Evolutionary conservation across 2,888 invertebrate genomes (phyloP).

Genomic region (Diarsia dahlii): DNA sequence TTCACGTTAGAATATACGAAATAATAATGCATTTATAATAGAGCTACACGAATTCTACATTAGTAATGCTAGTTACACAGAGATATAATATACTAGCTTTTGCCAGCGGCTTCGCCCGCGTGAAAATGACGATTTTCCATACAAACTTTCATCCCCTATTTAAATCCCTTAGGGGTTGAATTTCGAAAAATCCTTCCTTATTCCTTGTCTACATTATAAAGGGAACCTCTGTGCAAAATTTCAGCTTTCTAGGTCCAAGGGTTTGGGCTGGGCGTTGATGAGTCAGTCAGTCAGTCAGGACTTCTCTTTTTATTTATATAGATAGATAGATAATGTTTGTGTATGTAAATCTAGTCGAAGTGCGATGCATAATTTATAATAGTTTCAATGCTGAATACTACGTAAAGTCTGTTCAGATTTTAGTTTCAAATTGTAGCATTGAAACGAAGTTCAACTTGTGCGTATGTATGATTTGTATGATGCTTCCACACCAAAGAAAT

Average conservation of each 20-base stretch:
- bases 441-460: neutral
- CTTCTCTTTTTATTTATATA: too few relatives aligned
- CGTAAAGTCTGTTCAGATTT: neutral
- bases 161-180: too few relatives aligned
- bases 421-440: neutral
- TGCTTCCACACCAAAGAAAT: neutral
- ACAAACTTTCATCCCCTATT: too few relatives aligned
- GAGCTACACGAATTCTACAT: slow-evolving; percentile 37
- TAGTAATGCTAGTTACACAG: slow-evolving; percentile 23
- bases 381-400: slow-evolving; percentile 15
- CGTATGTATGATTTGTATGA: neutral
- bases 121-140: too few relatives aligned
- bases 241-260: too few relatives aligned
- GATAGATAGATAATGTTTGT: slow-evolving; percentile 26
- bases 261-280: too few relatives aligned
- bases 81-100: slow-evolving; percentile 3
- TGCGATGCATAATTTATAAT: slow-evolving; percentile 42
- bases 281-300: too few relatives aligned
- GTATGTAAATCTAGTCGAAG: slow-evolving; percentile 43
- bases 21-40: slow-evolving; percentile 42
- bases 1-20: slow-evolving; percentile 13
- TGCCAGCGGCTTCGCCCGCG: too few relatives aligned
- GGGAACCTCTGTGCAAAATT: too few relatives aligned
- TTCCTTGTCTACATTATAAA: too few relatives aligned
- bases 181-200: too few relatives aligned